Conservation (phyloP, 2,888 invertebrate genomes). For the Peribatodes rhomboidaria region DNA sequence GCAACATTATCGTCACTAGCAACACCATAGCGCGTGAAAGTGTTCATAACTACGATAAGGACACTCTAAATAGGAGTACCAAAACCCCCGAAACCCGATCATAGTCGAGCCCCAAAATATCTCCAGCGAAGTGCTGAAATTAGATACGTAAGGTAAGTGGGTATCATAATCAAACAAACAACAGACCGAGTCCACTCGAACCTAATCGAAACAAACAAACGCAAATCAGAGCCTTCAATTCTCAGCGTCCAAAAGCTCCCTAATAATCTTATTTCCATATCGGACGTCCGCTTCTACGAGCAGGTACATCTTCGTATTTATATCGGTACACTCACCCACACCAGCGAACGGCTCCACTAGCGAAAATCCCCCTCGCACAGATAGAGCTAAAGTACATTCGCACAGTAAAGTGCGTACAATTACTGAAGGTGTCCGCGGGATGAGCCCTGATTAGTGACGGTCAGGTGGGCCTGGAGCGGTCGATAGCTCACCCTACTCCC, state of each 20-base stretch:
- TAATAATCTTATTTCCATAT: constrained; percentile 61
- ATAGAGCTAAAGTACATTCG: constrained; percentile 55
- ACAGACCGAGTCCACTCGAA: constrained; percentile 13
- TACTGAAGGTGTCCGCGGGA: constrained; percentile 84
- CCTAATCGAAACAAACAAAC: constrained; percentile 38
- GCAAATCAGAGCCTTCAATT: constrained; percentile 47
- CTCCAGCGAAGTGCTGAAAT: background rate
- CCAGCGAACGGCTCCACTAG: constrained; percentile 40
- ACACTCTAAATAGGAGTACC: background rate
- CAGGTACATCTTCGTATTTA: constrained; percentile 34
- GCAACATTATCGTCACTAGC: too few relatives aligned
- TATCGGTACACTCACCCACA: constrained; percentile 51
- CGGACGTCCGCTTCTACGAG: constrained; percentile 51
- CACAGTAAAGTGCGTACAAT: constrained; percentile 77
- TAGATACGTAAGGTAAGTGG: background rate
- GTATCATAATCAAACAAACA: constrained; percentile 13
- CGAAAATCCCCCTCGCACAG: constrained; percentile 48
- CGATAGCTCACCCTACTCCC: constrained; percentile 68
- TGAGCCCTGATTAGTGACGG: constrained; percentile 86
- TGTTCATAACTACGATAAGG: background rate
- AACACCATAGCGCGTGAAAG: too few relatives aligned
- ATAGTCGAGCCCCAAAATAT: background rate
- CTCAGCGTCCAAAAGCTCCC: constrained; percentile 55
- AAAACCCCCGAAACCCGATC: background rate
- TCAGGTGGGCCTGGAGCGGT: constrained; percentile 80